phyloP scores from a whole-genome alignment of 2,797 vertebrate species.

The Scolopax rusticola region DNA sequence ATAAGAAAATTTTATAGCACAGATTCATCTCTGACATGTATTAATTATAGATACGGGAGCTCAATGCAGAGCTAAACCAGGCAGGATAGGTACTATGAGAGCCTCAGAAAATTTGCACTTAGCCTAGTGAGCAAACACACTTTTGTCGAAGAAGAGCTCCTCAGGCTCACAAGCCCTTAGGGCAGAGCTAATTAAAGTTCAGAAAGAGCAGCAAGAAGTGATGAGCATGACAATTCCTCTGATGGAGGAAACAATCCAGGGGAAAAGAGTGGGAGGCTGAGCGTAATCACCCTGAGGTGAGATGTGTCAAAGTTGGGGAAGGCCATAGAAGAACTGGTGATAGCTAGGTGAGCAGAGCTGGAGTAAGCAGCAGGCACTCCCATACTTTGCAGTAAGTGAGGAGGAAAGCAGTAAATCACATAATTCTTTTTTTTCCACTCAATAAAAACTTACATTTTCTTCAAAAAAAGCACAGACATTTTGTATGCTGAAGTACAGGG shows the following conservation, averaged over 20 bases:
- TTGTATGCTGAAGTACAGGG: not conserved
- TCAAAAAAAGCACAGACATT: not conserved
- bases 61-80: not conserved
- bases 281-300: slow-evolving; percentile 44
- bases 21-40: slow-evolving; percentile 14
- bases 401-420: not conserved
- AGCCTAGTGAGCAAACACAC: not conserved
- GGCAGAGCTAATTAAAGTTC: slow-evolving; percentile 74
- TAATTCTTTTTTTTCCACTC: not conserved
- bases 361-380: not conserved
- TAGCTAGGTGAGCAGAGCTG: not conserved
- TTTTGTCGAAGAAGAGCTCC: slow-evolving; percentile 35
- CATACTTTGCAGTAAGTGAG: not conserved
- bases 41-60: slow-evolving; percentile 44
- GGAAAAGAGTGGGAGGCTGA: not conserved
- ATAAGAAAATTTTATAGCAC: slow-evolving; percentile 35
- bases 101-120: slow-evolving; percentile 7
- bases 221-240: slow-evolving; percentile 70
- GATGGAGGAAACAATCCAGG: slow-evolving; percentile 49
- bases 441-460: not conserved
- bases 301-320: slow-evolving; percentile 17
- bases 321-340: not conserved
- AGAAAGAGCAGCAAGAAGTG: slow-evolving; percentile 59
- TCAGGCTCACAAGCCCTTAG: slow-evolving; percentile 43
- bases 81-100: not conserved